Evolutionary conservation across 2,797 vertebrate genomes (phyloP).

Genomic region (Podarcis lilfordi): DNA sequence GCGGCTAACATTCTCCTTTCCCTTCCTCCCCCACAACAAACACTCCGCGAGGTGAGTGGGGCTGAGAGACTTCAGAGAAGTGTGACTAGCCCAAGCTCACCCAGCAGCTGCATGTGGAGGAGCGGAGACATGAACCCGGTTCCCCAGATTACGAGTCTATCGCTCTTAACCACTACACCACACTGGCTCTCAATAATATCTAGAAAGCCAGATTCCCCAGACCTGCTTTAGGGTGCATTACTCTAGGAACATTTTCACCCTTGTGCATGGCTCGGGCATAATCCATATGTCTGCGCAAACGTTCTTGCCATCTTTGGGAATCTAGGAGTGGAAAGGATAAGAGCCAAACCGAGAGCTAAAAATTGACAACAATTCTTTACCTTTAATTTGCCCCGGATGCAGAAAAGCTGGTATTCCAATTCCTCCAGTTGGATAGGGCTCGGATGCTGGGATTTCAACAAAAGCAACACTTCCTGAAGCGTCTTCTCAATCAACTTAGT

Average conservation of each 20-base stretch:
- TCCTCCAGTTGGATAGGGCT: conserved; percentile 74
- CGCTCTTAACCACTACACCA: too few species aligned
- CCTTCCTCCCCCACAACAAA: too few species aligned
- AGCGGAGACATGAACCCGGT: too few species aligned
- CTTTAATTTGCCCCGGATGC: conserved; percentile 85
- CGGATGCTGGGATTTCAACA: conserved; percentile 60
- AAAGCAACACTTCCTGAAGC: conserved; percentile 80
- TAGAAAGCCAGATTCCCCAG: not conserved
- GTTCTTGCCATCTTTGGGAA: not conserved
- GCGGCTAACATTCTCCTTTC: too few species aligned
- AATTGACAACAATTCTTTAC: conserved; percentile 60
- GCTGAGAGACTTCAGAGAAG: too few species aligned
- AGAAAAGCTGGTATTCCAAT: conserved; percentile 80
- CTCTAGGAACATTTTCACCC: not conserved
- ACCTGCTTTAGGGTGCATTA: not conserved
- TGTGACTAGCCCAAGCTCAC: too few species aligned
- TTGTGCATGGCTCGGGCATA: not conserved
- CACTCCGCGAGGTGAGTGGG: too few species aligned
- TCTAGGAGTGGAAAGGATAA: not conserved
- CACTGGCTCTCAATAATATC: not conserved
- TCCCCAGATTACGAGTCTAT: too few species aligned
- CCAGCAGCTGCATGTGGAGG: too few species aligned
- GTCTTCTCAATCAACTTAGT: conserved; percentile 66
- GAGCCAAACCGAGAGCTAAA: not conserved
- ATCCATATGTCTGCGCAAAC: not conserved